These are phyloP conservation scores for Notiomystis cincta DNA, from an alignment of 2,113 vertebrate genomes.

Conservation along the genomic window DNA sequence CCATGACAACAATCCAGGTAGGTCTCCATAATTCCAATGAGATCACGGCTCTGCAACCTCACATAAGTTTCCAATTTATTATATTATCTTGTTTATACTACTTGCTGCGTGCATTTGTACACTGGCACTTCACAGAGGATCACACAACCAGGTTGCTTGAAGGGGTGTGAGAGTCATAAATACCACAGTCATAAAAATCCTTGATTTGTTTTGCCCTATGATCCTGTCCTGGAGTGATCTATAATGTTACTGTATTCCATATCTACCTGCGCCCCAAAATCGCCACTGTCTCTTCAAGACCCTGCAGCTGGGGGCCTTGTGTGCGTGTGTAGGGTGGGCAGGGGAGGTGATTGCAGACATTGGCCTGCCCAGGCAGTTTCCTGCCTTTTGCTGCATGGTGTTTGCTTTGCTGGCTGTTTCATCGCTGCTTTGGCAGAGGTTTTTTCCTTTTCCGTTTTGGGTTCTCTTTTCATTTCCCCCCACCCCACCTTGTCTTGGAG, in stretches of 20 bases:
- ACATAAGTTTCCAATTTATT: neutral
- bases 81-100: neutral
- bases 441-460: neutral
- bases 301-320: neutral
- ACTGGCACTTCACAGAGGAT: neutral
- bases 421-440: neutral
- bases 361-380: neutral
- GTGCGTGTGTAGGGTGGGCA: fast-evolving
- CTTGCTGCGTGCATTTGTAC: neutral
- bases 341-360: fast-evolving
- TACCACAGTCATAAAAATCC: neutral
- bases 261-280: neutral
- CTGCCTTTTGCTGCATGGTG: neutral
- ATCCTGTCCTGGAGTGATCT: neutral
- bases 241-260: neutral
- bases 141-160: neutral
- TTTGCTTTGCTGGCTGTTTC: neutral
- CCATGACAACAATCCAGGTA: neutral
- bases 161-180: neutral
- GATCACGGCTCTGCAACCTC: neutral
- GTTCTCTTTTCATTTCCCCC: neutral
- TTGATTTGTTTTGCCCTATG: neutral
- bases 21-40: neutral
- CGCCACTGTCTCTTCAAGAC: neutral
- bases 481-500: neutral